Percentiles rank a stretch among this genome's conserved stretches.
Conservation (phyloP, 2,113 vertebrate species). For the Tringa solitaria region DNA sequence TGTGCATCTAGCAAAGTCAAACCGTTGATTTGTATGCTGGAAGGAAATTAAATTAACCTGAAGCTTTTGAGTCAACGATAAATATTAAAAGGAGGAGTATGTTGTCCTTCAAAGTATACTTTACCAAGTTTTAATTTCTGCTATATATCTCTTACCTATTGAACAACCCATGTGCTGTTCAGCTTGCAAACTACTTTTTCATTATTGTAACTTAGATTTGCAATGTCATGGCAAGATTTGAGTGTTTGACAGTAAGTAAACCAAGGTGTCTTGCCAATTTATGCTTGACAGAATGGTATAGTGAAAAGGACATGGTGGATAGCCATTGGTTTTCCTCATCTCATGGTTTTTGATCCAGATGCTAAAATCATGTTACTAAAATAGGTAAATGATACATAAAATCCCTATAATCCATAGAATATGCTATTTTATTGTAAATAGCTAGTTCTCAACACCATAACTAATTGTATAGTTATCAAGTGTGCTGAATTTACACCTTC, state of each 20-base stretch:
- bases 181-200: background rate
- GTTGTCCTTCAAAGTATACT: background rate
- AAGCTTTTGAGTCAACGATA: background rate
- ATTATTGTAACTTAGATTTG: background rate
- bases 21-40: background rate
- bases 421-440: background rate
- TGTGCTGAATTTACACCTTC: background rate
- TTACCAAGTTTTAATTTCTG: background rate
- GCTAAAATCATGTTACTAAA: background rate
- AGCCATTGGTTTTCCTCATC: background rate
- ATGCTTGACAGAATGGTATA: background rate
- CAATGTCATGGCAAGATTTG: background rate
- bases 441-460: background rate
- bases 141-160: background rate
- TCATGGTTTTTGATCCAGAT: background rate
- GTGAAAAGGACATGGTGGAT: background rate
- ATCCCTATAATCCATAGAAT: background rate
- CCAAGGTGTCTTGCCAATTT: background rate
- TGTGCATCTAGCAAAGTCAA: constrained; percentile 12
- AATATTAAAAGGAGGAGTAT: background rate
- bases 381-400: background rate
- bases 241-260: background rate
- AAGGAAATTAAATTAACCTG: background rate
- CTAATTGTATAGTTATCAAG: background rate
- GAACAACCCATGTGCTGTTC: background rate